Evolutionary conservation across 92 coral and sea anemone species (phyloP).

Genomic region (Virgularia gustaviana): DNA sequence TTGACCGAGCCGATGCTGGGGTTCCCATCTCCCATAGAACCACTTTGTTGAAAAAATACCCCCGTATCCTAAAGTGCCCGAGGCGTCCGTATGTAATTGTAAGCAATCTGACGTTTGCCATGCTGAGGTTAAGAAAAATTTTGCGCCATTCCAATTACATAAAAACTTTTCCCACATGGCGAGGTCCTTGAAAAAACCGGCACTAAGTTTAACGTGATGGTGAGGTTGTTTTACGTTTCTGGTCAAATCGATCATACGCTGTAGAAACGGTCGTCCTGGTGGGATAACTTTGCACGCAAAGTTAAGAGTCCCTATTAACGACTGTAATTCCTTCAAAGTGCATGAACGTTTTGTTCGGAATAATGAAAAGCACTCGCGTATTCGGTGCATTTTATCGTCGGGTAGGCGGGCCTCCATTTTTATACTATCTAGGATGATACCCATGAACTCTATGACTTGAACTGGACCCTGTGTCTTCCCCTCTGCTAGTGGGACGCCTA

Average conservation of each 20-base stretch:
- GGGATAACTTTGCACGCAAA: slow-evolving; percentile 60
- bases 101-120: slow-evolving; percentile 26
- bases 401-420: slow-evolving; percentile 59
- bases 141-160: slow-evolving; percentile 50
- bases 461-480: slow-evolving; percentile 50
- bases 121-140: slow-evolving; percentile 32
- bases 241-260: slow-evolving; percentile 52
- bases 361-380: slow-evolving; percentile 11
- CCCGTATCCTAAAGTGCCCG: slow-evolving; percentile 53
- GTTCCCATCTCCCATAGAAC: slow-evolving; percentile 53
- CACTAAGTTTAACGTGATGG: slow-evolving; percentile 49
- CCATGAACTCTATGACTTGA: slow-evolving; percentile 49
- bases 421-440: slow-evolving; percentile 45
- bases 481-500: slow-evolving; percentile 48
- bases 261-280: slow-evolving; percentile 49
- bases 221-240: slow-evolving; percentile 50
- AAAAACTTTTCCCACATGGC: slow-evolving; percentile 50
- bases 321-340: slow-evolving; percentile 50
- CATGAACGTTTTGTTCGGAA: slow-evolving; percentile 32
- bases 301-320: slow-evolving; percentile 49
- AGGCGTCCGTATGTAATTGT: slow-evolving; percentile 43
- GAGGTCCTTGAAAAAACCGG: slow-evolving; percentile 47
- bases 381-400: slow-evolving; percentile 40
- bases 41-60: slow-evolving; percentile 45
- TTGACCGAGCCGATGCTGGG: slow-evolving; percentile 33